Evolutionary conservation across 2,797 vertebrate species (phyloP), one percentile per base, ranked within the genome.

Genomic region (Mycteria americana): DNA sequence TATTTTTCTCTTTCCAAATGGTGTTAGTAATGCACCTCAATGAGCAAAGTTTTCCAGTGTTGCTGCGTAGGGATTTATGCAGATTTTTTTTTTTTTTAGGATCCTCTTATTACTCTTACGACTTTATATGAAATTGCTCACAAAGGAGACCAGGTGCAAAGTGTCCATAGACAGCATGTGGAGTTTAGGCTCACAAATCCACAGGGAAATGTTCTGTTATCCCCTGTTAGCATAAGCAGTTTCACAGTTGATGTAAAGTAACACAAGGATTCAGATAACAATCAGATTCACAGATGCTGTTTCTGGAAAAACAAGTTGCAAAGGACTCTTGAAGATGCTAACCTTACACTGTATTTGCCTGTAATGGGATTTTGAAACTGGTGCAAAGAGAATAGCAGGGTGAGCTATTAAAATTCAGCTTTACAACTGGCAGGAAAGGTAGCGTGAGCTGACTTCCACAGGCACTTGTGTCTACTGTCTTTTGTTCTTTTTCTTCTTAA

Each of bases 361-460:
- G 74, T 70, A 81, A 51, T 51, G 68, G 11, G 15, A 16, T 68
- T 87, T 62, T 95, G 76, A 93, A 81, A 56, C 28, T 35, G 43
- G 33, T 91, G 54, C 46, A 62, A 59, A 59, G 68, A 93, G 79
- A 95, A 51, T 37, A 82, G 51, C 51, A 74, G 69, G 33, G 35
- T 33, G 43, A 89, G 60, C 62, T 82, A 85, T 91, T 88, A 76
- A 93, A 96, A 96, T 88, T 94, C 87, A 88, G 33, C 67, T 60
- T 65, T 75, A 63, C 60, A 76, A 46, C n/a, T 64, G 59, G 13
- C 75, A 83, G 50, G 78, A 79, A 81, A 54, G 65, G 77, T 60
- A 63, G 18, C 0, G 0, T 37, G 64, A 96, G 64, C 65, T 63
- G 68, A 31, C 37, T 95, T 77, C 35, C 35, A 53, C 24, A 68